phyloP scores from a whole-genome alignment of 1,140 invertebrate species.

The Brachionus plicatilis region DNA sequence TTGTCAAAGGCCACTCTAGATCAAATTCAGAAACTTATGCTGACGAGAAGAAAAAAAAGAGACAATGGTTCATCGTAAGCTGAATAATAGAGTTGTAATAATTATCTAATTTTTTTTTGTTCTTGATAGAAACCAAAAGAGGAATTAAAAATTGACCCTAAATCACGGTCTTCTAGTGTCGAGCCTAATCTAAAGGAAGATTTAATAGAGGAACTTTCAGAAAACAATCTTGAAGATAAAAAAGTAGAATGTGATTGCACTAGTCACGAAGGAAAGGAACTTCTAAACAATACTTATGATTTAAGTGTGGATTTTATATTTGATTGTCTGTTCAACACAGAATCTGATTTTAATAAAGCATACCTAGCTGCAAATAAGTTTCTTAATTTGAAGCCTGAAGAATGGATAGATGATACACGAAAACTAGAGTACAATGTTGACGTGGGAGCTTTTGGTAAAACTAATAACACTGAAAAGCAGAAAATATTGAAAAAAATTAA shows the following conservation, averaged over 20 bases:
- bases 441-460: not conserved
- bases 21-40: constrained; percentile 2
- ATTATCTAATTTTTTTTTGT: not conserved
- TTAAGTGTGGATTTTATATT: not conserved
- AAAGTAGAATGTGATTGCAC: not conserved
- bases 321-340: constrained; percentile 13
- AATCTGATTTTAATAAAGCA: not conserved
- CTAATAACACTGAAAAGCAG: constrained; percentile 9
- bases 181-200: not conserved
- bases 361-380: not conserved
- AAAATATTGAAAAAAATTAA: constrained; percentile 23
- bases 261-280: not conserved
- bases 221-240: not conserved
- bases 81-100: not conserved
- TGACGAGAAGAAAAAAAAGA: not conserved
- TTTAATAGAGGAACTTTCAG: not conserved
- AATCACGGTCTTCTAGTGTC: not conserved
- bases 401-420: not conserved
- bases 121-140: not conserved
- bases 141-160: not conserved
- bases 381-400: not conserved
- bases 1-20: not conserved
- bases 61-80: not conserved
- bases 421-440: not conserved
- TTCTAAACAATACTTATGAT: not conserved